These are phyloP conservation scores for Aythya baeri DNA, from an alignment of 2,113 vertebrate genomes.

Conservation along the genomic window DNA sequence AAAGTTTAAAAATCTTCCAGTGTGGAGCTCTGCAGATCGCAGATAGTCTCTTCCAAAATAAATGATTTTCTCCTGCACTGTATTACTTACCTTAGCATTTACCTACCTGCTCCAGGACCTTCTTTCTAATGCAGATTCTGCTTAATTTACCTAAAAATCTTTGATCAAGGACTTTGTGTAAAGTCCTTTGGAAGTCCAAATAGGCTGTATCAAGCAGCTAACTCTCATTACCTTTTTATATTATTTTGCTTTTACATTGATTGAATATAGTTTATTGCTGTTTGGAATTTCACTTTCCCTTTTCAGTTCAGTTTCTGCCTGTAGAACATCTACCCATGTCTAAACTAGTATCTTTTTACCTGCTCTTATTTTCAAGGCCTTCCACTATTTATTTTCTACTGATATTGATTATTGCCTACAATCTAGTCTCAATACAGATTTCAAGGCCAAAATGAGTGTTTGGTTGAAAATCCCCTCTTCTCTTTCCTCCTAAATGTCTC, in stretches of 20 bases:
- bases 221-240: slow-evolving; percentile 20
- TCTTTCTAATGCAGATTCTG: neutral
- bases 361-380: neutral
- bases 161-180: neutral
- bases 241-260: slow-evolving; percentile 6
- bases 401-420: neutral
- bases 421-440: neutral
- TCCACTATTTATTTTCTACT: neutral
- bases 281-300: neutral
- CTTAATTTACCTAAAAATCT: neutral
- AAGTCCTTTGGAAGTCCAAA: neutral
- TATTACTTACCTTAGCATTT: neutral
- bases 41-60: neutral
- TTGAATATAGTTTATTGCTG: neutral
- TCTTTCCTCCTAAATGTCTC: neutral
- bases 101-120: neutral
- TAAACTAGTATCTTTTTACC: neutral
- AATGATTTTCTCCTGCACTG: neutral
- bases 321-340: neutral
- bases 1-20: neutral
- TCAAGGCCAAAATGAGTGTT: neutral
- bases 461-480: neutral
- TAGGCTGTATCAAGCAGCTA: neutral
- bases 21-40: neutral
- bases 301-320: neutral